phyloP scores from a whole-genome alignment of 2,888 invertebrate genomes.

The Steinernema scapterisci region DNA sequence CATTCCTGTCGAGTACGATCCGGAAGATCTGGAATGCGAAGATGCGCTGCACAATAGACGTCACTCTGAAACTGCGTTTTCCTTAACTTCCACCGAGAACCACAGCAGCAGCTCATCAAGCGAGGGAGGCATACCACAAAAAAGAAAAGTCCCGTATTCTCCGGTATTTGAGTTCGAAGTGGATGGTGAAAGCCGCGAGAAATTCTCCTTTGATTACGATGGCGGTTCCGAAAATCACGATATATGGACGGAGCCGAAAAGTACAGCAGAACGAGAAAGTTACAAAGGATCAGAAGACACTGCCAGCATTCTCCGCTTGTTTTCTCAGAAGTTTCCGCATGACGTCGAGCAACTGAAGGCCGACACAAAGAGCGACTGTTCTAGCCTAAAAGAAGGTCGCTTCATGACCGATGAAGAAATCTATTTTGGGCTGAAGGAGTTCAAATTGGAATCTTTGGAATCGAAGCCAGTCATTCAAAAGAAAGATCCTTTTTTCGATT shows the following conservation, averaged over 20 bases:
- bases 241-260: too few species aligned
- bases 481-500: conserved; percentile 7
- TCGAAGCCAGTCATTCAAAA: too few species aligned
- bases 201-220: too few species aligned
- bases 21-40: background rate
- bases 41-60: background rate
- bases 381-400: background rate
- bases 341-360: background rate
- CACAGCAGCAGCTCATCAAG: too few species aligned
- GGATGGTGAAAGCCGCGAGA: too few species aligned
- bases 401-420: background rate
- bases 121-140: too few species aligned
- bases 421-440: background rate
- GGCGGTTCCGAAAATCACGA: too few species aligned
- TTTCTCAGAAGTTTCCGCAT: background rate
- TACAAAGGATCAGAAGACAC: background rate
- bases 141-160: too few species aligned
- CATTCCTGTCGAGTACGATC: background rate
- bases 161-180: too few species aligned
- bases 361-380: background rate
- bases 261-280: too few species aligned
- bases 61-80: too few species aligned
- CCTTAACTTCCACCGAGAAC: too few species aligned
- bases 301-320: background rate
- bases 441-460: background rate